Base-by-base conservation (phyloP, 2,888 invertebrate species). In the Phengaris arion region DNA sequence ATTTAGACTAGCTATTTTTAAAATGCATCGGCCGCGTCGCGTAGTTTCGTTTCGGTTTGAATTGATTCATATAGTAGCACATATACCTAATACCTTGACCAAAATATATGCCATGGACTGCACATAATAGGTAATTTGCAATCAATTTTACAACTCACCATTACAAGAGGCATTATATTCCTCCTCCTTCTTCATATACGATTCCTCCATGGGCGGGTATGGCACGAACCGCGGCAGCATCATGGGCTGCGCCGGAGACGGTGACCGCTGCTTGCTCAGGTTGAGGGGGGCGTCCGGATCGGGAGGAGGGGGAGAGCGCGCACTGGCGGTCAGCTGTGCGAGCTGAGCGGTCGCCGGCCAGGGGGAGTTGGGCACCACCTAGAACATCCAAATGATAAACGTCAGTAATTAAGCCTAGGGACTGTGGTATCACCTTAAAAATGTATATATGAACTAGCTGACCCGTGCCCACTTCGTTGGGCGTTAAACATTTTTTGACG, bases 211-310 rank as follows among this genome's bases (percentile, higher is more conserved):
- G 0, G 89, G 89, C 0, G 90, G 91, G 85, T 93, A 94, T 69
- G 93, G 93, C 76, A 90, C 87, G 77, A 95, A 96, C 68, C 92
- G 85, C 0, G 89, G 92, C 82, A 93, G 82, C 90, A 92, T 93
- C 84, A 96, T 94, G 70, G 86, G 83, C 69, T 95, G 95, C 87
- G 85, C 94, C 79, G 94, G 94, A 2, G 94, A 94, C 5, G 95
- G 95, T 13, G 94, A 94, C 75, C 98, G 96, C 76, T 98, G 98
- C 90, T 98, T 98, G 84, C 96, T 96, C 75, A 98, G 95, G 91
- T 98, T 98, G 68, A 98, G 94, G 1, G 98, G 98, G 2, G 97
- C 95, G 86, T 98, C 98, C 0, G 96, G 95, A 88, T 97, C 96
- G 54, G 92, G 94, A 0, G 96, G 94, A 0, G 92, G 96, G 0